Evolutionary conservation across 2,888 invertebrate species (phyloP), one percentile per base, ranked within the genome.

Genomic region (Athalia circularis): DNA sequence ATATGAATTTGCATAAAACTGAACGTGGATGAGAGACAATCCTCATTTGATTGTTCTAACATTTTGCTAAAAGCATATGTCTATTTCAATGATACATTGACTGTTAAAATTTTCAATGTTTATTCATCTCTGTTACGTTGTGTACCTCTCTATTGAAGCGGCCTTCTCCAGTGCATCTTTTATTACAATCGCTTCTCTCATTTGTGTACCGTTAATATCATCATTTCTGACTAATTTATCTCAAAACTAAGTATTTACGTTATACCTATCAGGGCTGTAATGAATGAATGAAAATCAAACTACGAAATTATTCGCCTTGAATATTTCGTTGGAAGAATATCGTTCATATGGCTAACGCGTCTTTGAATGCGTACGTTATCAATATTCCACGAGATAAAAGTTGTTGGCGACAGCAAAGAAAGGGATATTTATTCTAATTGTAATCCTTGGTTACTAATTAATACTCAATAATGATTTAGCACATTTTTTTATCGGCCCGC

Each of bases 401-500:
- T 0, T 54, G 13, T 43, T 70, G 11, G 7, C n/a, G 45, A 70
- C 57, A 45, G 57, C 43, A 70, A 4, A 15, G 29, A 29, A 29
- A 29, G 45, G 45, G 45, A 72, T 15, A 45, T 59, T 57, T 59
- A 59, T 72, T 59, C 5, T 0, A 72, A 59, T 47, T 15, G 29
- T 59, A 47, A 59, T 59, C 57, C 72, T 59, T 59, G 59, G 72
- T 29, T 72, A 72, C 59, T 59, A 45, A 72, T 59, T 59, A 72
- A 72, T 72, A 67, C 59, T 72, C 70, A 59, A 72, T 72, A 47
- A 15, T 8, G 45, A 47, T 59, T 13, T 54, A 54, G 29, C 29
- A 59, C 29, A 47, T 59, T 59, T 45, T 47, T 47, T 47, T 13
- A 59, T 45, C 11, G n/a, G 13, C 47, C 13, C 15, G 3, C 29